Conservation (phyloP, 2,113 vertebrate genomes). For the Callospermophilus lateralis region DNA sequence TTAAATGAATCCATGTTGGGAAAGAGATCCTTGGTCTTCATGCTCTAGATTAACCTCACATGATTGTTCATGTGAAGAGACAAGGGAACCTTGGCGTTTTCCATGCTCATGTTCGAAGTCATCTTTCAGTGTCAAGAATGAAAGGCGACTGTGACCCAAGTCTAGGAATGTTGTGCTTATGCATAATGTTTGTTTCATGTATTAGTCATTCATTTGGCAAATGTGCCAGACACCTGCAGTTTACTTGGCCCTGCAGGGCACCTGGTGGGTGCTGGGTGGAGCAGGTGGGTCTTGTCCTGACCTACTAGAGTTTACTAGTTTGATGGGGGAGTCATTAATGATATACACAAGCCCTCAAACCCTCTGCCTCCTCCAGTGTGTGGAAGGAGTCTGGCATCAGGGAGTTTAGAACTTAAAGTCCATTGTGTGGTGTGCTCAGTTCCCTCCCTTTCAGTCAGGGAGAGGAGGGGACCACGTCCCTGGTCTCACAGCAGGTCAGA, state of each 20-base stretch:
- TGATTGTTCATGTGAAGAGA: background rate
- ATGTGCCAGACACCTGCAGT: background rate
- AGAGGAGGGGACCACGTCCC: background rate
- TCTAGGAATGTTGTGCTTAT: background rate
- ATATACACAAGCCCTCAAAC: background rate
- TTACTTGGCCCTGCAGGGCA: background rate
- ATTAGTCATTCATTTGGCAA: background rate
- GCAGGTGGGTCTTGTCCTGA: background rate
- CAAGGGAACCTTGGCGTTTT: background rate
- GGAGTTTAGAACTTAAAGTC: slow-evolving; percentile 19
- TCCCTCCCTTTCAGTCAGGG: background rate
- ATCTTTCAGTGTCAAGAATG: slow-evolving; percentile 8
- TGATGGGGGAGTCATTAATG: background rate
- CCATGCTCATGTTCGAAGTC: slow-evolving; percentile 26
- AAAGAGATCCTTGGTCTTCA: slow-evolving; percentile 28
- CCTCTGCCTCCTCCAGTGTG: background rate
- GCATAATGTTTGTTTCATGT: background rate
- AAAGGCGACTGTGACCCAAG: background rate
- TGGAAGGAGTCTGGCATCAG: background rate
- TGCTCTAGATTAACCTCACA: background rate
- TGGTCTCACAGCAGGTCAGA: background rate
- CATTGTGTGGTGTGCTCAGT: background rate
- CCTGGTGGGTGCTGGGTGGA: background rate
- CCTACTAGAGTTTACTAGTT: background rate
- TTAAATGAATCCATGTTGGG: background rate